Evolutionary conservation across 2,797 vertebrate genomes (phyloP).

Genomic region (Podargus strigoides): DNA sequence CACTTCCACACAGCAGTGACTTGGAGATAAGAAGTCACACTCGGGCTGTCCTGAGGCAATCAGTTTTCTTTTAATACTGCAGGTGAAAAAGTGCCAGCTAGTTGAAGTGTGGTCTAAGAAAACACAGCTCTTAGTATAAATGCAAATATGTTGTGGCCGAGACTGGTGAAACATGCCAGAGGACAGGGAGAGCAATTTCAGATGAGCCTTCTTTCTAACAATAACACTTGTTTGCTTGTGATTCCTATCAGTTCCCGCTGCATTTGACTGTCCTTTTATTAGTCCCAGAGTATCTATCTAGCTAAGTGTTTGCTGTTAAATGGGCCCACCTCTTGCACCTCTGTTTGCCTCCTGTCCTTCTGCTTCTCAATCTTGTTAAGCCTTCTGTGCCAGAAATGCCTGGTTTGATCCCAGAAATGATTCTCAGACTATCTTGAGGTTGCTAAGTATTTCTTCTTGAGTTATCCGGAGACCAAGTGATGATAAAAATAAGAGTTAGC

Average conservation of each 20-base stretch:
- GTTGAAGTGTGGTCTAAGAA: neutral
- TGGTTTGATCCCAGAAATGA: neutral
- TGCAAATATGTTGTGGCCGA: neutral
- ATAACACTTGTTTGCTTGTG: neutral
- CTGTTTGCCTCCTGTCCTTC: neutral
- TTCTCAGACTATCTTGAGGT: neutral
- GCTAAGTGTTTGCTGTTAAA: neutral
- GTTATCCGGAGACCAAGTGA: neutral
- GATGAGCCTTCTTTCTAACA: neutral
- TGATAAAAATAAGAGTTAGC: neutral
- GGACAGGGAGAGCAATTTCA: neutral
- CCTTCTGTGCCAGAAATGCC: neutral
- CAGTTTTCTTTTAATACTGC: neutral
- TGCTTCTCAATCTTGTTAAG: neutral
- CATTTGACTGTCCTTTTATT: neutral
- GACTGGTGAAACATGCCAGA: neutral
- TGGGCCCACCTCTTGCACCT: neutral
- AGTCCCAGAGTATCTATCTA: neutral
- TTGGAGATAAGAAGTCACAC: neutral
- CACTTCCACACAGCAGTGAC: neutral
- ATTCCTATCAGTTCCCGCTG: neutral
- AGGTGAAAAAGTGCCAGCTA: neutral
- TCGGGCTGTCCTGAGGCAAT: neutral
- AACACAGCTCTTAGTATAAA: neutral
- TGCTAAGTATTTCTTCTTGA: neutral